Conservation (phyloP, 2,113 vertebrate species). For the Oncorhynchus clarkii region DNA sequence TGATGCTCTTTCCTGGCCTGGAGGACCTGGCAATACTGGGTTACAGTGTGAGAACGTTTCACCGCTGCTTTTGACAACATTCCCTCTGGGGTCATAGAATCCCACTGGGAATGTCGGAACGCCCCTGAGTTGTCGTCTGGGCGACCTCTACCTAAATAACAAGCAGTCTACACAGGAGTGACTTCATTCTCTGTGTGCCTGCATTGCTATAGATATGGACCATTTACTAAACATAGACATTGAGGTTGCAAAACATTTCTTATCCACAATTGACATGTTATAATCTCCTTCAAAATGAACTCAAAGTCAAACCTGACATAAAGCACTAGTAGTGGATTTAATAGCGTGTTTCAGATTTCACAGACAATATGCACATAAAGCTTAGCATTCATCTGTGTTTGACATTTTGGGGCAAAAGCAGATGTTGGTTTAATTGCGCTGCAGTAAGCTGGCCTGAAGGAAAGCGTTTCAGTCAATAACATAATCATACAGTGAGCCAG, state of each 20-base stretch:
- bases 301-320: not conserved
- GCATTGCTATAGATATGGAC: too few relatives aligned
- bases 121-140: not conserved
- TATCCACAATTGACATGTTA: too few relatives aligned
- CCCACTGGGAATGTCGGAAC: constrained; percentile 35
- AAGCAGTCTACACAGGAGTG: too few relatives aligned
- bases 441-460: constrained; percentile 42
- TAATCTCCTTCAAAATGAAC: not conserved
- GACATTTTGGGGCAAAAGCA: constrained; percentile 41
- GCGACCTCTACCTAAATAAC: too few relatives aligned
- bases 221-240: too few relatives aligned
- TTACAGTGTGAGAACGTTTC: constrained; percentile 76
- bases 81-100: constrained; percentile 45
- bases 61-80: constrained; percentile 61
- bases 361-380: not conserved
- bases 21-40: constrained; percentile 73
- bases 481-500: constrained; percentile 55
- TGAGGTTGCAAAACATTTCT: too few relatives aligned
- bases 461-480: constrained; percentile 53
- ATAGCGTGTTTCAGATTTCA: not conserved
- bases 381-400: constrained; percentile 39
- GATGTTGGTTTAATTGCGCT: constrained; percentile 42
- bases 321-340: not conserved
- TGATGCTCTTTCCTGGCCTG: constrained; percentile 58
- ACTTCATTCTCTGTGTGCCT: too few relatives aligned